These are phyloP conservation scores for Ecdyonurus torrentis DNA, from an alignment of 2,888 invertebrate species.

Conservation along the genomic window DNA sequence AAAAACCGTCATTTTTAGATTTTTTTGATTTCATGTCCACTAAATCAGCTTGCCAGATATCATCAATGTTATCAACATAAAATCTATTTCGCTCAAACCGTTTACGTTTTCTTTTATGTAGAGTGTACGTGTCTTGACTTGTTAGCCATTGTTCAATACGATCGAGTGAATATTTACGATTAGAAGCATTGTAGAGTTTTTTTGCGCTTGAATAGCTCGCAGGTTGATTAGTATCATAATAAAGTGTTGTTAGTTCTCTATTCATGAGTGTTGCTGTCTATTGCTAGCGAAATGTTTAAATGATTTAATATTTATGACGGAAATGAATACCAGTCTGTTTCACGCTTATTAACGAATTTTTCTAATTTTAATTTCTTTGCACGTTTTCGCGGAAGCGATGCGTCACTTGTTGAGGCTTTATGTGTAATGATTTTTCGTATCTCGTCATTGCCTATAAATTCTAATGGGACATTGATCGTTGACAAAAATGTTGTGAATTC, in stretches of 20 bases:
- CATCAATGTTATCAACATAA: slow-evolving; percentile 13
- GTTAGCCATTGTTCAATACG: not conserved
- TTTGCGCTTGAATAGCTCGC: not conserved
- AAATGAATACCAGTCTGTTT: too few relatives aligned
- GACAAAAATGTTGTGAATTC: not conserved
- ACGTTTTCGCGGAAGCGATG: too few relatives aligned
- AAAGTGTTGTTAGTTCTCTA: not conserved
- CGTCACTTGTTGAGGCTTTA: too few relatives aligned
- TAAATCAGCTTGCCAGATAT: slow-evolving; percentile 12
- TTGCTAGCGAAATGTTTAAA: not conserved
- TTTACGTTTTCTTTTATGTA: slow-evolving; percentile 10
- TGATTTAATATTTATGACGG: too few relatives aligned
- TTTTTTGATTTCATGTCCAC: slow-evolving; percentile 2
- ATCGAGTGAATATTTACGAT: not conserved
- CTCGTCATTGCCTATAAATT: not conserved
- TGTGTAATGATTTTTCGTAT: too few relatives aligned
- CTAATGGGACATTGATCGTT: not conserved
- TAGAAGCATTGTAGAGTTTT: not conserved
- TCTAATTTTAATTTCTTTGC: too few relatives aligned
- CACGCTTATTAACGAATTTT: too few relatives aligned
- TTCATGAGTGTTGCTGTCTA: not conserved
- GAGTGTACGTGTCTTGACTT: not conserved
- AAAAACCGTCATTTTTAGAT: slow-evolving; percentile 1
- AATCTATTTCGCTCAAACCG: slow-evolving; percentile 12
- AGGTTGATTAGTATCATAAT: not conserved